Evolutionary conservation across 2,797 vertebrate species (phyloP), one percentile per base, ranked within the genome.

Genomic region (Ptychadena robeensis): DNA sequence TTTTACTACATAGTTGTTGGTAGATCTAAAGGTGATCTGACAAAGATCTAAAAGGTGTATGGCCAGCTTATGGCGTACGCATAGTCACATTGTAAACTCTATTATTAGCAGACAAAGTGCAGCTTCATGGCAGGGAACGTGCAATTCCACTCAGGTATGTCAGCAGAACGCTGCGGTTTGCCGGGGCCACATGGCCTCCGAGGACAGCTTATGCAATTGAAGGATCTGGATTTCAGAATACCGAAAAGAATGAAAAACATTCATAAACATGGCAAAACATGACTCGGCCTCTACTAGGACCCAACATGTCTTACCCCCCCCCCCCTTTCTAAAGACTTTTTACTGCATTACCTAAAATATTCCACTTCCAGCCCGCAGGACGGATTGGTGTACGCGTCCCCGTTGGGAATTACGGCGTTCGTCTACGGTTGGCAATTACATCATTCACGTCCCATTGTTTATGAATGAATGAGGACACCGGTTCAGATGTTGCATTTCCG

Each of bases 401-500:
- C 71, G 34, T 37, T 25, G 82, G 82, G 82, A 84, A 80, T 80
- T 63, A 53, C 44, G 35, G 68, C 57, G 71, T 71, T 32, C n/a
- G 77, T 84, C 77, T 84, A 80, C 77, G 53, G 71, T 75, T 75
- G 30, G 53, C 82, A 84, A 80, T 84, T 75, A 84, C 82, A 84
- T 84, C 82, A 84, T 70, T 84, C 82, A 34, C 30, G 65, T 38
- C 28, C 71, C 77, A 84, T 84, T 84, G 82, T 84, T 84, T 84
- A 84, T 84, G 82, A 84, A 84, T 84, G 82, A 83, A 83, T 79
- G 82, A 75, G 63, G 64, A 84, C 76, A 84, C 9, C 31, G 37
- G 28, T 44, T 72, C 74, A 67, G 69, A 83, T 59, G 70, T 78
- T 65, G 73, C 81, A 53, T 78, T 79, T 83, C 40, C 77, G 61